A percentile compares a stretch with the other conserved stretches of the same genome.
Conservation (phyloP, 2,113 vertebrate species). For the Alouatta palliata region DNA sequence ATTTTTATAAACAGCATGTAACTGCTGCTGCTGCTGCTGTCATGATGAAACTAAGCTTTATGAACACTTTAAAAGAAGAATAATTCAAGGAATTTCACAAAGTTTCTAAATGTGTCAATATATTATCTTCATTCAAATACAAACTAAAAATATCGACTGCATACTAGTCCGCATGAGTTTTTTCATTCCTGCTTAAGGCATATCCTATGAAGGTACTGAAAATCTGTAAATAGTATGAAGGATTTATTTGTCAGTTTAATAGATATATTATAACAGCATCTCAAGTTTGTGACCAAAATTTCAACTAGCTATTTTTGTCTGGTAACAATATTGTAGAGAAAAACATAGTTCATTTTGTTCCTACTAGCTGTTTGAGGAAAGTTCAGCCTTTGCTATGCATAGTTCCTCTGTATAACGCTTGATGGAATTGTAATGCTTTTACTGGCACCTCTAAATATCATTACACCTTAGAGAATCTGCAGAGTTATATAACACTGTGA, state of each 20-base stretch:
- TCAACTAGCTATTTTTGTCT: conserved; percentile 61
- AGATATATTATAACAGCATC: conserved; percentile 52
- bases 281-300: conserved; percentile 59
- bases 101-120: not conserved
- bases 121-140: conserved; percentile 49
- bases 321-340: conserved; percentile 51
- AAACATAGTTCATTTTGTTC: conserved; percentile 56
- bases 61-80: conserved; percentile 30
- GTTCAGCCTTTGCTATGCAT: conserved; percentile 33
- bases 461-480: conserved; percentile 64
- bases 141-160: not conserved
- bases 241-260: conserved; percentile 57
- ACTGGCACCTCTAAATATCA: conserved; percentile 66
- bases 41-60: not conserved
- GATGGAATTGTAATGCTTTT: conserved; percentile 62
- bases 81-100: conserved; percentile 22
- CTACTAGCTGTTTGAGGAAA: conserved; percentile 52
- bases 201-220: conserved; percentile 23
- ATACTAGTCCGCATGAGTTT: not conserved
- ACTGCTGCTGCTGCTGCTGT: not conserved
- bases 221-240: not conserved
- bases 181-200: conserved; percentile 18
- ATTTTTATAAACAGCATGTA: not conserved
- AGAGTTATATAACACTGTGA: conserved; percentile 68
- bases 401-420: conserved; percentile 69